phyloP scores from a whole-genome alignment of 2,113 vertebrate species.

The Strigops habroptila region DNA sequence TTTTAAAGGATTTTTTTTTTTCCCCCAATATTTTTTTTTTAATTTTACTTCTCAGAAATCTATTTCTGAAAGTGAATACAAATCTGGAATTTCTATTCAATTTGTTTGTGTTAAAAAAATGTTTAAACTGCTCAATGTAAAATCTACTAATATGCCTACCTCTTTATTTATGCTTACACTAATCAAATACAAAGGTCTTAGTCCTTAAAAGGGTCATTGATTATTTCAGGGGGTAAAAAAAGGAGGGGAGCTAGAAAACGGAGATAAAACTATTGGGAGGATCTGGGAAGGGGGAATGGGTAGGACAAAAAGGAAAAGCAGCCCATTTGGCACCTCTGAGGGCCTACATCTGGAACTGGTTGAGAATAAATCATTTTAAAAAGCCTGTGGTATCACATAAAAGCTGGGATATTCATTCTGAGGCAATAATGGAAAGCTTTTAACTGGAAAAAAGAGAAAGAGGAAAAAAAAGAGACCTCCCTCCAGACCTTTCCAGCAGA shows the following conservation, averaged over 20 bases:
- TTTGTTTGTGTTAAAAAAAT: neutral
- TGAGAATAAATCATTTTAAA: conserved; percentile 38
- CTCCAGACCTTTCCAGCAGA: neutral
- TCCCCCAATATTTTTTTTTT: neutral
- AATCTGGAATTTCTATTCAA: neutral
- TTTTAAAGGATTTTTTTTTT: neutral
- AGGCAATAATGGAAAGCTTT: conserved; percentile 12
- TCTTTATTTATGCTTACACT: neutral
- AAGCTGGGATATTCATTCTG: conserved; percentile 24
- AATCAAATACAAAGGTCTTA: neutral
- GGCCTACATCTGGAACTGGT: neutral
- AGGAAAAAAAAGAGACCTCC: neutral
- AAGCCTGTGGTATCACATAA: conserved; percentile 11
- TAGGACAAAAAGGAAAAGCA: neutral
- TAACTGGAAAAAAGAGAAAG: neutral
- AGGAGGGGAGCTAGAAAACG: neutral
- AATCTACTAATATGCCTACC: neutral
- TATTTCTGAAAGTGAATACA: neutral
- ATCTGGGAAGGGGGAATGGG: neutral
- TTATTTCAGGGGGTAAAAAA: neutral
- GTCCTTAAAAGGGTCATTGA: neutral
- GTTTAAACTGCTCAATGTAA: neutral
- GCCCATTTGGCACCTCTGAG: neutral
- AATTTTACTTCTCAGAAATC: neutral
- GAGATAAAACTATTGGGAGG: neutral